Conservation (phyloP, 2,797 vertebrate species). For the Margarornis squamiger region DNA sequence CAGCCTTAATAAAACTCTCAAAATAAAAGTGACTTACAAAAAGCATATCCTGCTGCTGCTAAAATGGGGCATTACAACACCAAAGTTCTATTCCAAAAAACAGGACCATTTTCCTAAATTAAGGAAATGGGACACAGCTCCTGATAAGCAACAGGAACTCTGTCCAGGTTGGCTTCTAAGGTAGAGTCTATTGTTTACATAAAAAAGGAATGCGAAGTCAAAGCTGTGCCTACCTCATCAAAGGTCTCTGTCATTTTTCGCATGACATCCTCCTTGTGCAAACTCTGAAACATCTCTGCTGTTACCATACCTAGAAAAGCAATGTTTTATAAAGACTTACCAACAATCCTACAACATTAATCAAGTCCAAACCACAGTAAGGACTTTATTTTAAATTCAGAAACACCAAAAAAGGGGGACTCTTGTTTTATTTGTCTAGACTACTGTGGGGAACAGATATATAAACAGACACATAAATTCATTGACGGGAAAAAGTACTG, state of each 20-base stretch:
- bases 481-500: neutral
- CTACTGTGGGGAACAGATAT: neutral
- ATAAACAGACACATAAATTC: neutral
- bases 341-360: neutral
- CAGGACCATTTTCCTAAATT: neutral
- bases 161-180: neutral
- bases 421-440: neutral
- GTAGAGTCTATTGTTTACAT: neutral
- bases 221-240: slow-evolving; percentile 81
- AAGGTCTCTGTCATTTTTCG: slow-evolving; percentile 89
- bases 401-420: neutral
- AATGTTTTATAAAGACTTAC: neutral
- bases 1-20: neutral
- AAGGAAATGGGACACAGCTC: neutral
- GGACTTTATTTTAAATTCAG: neutral
- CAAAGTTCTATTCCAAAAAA: neutral
- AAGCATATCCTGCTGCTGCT: neutral
- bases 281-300: slow-evolving; percentile 91
- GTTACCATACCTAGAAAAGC: slow-evolving; percentile 86
- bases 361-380: neutral
- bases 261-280: slow-evolving; percentile 81
- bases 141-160: neutral
- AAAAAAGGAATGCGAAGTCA: neutral
- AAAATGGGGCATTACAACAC: neutral
- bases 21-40: neutral